phyloP scores from a whole-genome alignment of 2,888 invertebrate species.

The Cylloceria caligata region DNA sequence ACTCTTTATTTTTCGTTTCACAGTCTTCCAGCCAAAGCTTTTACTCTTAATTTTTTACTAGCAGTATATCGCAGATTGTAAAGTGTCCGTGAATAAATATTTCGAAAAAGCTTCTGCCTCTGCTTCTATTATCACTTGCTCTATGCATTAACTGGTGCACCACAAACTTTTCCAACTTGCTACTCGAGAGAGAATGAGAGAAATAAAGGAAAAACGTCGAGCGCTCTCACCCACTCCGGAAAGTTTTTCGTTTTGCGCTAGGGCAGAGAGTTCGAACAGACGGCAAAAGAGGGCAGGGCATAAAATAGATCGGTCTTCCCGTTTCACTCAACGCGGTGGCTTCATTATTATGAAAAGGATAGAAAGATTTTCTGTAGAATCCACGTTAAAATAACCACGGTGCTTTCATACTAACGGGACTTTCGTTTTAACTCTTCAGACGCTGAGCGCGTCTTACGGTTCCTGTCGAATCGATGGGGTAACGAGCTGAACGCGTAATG shows the following conservation, averaged over 20 bases:
- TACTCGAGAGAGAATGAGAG: slow-evolving; percentile 24
- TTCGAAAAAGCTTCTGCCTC: slow-evolving; percentile 63
- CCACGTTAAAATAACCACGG: slow-evolving; percentile 8
- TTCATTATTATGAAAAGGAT: slow-evolving; percentile 40
- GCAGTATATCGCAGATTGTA: slow-evolving; percentile 60
- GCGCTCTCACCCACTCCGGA: slow-evolving; percentile 74
- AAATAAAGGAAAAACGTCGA: slow-evolving; percentile 33
- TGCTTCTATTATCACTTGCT: slow-evolving; percentile 46
- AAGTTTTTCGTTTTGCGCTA: slow-evolving; percentile 63
- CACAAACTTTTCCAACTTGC: slow-evolving; percentile 57
- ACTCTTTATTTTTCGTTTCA: slow-evolving; percentile 1
- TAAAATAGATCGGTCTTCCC: slow-evolving; percentile 37
- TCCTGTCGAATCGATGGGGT: no score
- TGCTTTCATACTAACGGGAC: not conserved
- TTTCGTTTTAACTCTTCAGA: not conserved
- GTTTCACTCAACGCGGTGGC: slow-evolving; percentile 21
- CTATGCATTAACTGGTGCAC: slow-evolving; percentile 56
- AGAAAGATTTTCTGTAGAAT: slow-evolving; percentile 19
- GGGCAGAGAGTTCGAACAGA: slow-evolving; percentile 34
- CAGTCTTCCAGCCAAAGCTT: not conserved
- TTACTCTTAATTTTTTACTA: slow-evolving; percentile 3
- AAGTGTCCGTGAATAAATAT: slow-evolving; percentile 72
- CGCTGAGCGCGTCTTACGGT: no score
- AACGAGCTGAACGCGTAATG: no score
- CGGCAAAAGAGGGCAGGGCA: slow-evolving; percentile 7